These are phyloP conservation scores for Temnothorax ravouxi DNA, from an alignment of 2,888 invertebrate species.

Conservation along the genomic window DNA sequence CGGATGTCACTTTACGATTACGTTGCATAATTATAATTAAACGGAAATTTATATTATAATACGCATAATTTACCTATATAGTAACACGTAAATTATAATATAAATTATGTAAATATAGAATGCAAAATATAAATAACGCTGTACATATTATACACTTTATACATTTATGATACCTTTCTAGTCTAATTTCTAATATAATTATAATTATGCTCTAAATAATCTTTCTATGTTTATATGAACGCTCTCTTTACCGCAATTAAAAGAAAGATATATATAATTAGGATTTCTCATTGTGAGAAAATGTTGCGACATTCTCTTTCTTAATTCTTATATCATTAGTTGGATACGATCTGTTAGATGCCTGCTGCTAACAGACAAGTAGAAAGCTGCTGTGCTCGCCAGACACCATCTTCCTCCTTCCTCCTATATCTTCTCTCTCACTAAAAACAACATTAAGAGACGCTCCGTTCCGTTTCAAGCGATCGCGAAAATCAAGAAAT, in stretches of 20 bases:
- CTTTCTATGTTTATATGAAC: neutral
- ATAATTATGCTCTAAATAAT: slow-evolving; percentile 24
- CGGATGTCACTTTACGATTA: neutral
- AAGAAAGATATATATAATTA: neutral
- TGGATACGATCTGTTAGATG: slow-evolving; percentile 42
- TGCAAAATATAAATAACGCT: neutral
- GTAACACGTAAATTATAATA: neutral
- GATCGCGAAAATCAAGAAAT: neutral
- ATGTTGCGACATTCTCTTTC: slow-evolving; percentile 37
- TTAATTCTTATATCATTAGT: slow-evolving; percentile 28
- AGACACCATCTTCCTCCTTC: slow-evolving; percentile 37
- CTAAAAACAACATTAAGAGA: slow-evolving; percentile 23
- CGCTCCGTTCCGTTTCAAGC: slow-evolving; percentile 25
- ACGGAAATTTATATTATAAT: neutral
- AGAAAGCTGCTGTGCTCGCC: slow-evolving; percentile 44
- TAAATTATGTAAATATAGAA: neutral
- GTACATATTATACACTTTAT: too few relatives aligned
- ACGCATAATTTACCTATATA: neutral
- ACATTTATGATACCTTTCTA: neutral
- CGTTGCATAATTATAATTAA: slow-evolving; percentile 27
- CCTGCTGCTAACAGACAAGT: slow-evolving; percentile 43
- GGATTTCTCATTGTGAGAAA: neutral
- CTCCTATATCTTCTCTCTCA: slow-evolving; percentile 6
- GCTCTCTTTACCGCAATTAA: slow-evolving; percentile 21
- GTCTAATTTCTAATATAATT: slow-evolving; percentile 1